Conservation (phyloP, 2,797 vertebrate genomes). For the Acipenser transmontanus region DNA sequence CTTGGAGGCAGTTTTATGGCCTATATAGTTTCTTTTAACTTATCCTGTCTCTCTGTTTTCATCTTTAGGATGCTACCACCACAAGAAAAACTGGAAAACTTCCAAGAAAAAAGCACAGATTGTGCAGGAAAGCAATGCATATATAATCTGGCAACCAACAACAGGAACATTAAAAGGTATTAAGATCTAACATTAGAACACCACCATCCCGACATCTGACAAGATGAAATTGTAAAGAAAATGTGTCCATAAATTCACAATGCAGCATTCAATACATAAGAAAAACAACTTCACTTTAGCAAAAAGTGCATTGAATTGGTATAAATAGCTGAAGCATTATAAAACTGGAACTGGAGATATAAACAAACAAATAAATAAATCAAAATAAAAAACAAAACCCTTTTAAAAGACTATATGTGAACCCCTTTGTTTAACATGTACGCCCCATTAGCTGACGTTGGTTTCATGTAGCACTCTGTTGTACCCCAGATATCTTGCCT, state of each 20-base stretch:
- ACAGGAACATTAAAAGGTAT: slow-evolving; percentile 63
- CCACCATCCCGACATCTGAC: slow-evolving; percentile 7
- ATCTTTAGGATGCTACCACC: slow-evolving; percentile 35
- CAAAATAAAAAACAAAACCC: too few relatives aligned
- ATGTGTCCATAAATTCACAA: background rate
- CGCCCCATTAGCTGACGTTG: too few relatives aligned
- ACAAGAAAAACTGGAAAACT: slow-evolving; percentile 30
- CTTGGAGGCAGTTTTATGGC: too few relatives aligned
- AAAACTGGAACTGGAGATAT: too few relatives aligned
- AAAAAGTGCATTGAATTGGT: too few relatives aligned
- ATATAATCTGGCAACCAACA: slow-evolving; percentile 44
- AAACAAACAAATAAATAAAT: too few relatives aligned
- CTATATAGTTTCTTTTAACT: too few relatives aligned
- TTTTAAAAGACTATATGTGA: too few relatives aligned
- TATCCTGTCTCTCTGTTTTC: background rate
- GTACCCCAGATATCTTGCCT: too few relatives aligned
- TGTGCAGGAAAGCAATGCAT: slow-evolving; percentile 45
- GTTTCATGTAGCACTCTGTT: too few relatives aligned
- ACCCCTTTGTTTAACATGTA: too few relatives aligned
- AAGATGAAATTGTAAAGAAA: background rate
- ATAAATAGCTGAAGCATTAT: background rate
- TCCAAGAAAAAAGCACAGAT: slow-evolving; percentile 31
- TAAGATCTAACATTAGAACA: slow-evolving; percentile 28
- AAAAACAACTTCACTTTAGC: slow-evolving; percentile 26
- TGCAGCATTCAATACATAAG: background rate